phyloP scores from a whole-genome alignment of 2,797 vertebrate species.

The Synanceia verrucosa region DNA sequence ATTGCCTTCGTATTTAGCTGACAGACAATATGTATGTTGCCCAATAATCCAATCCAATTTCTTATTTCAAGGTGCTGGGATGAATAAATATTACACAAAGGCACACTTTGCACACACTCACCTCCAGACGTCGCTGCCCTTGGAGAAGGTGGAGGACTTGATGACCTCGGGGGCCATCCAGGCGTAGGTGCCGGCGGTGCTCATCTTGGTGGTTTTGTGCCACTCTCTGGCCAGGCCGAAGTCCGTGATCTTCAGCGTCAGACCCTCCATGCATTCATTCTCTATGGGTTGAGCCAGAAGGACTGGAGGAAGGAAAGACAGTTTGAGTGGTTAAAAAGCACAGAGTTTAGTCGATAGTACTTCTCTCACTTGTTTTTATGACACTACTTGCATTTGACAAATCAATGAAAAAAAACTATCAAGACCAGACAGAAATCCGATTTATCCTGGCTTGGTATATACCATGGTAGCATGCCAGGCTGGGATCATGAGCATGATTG shows the following conservation, averaged over 20 bases:
- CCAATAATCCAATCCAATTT: too few relatives aligned
- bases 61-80: neutral
- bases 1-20: neutral
- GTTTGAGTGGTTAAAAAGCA: neutral
- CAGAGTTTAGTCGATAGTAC: too few relatives aligned
- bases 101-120: slow-evolving; percentile 48
- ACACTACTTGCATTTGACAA: neutral
- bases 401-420: neutral
- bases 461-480: neutral
- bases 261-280: slow-evolving; percentile 86
- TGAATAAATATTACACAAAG: neutral
- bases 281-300: slow-evolving; percentile 89
- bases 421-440: too few relatives aligned
- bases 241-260: slow-evolving; percentile 92
- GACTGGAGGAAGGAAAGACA: slow-evolving; percentile 70
- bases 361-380: too few relatives aligned
- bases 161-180: slow-evolving; percentile 96
- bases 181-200: slow-evolving; percentile 90
- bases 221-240: slow-evolving; percentile 91
- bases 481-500: neutral
- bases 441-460: too few relatives aligned
- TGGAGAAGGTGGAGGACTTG: slow-evolving; percentile 92
- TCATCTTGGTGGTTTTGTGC: slow-evolving; percentile 96
- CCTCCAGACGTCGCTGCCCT: slow-evolving; percentile 95
- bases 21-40: neutral